Conservation (phyloP, 2,113 vertebrate genomes). For the Balaeniceps rex region DNA sequence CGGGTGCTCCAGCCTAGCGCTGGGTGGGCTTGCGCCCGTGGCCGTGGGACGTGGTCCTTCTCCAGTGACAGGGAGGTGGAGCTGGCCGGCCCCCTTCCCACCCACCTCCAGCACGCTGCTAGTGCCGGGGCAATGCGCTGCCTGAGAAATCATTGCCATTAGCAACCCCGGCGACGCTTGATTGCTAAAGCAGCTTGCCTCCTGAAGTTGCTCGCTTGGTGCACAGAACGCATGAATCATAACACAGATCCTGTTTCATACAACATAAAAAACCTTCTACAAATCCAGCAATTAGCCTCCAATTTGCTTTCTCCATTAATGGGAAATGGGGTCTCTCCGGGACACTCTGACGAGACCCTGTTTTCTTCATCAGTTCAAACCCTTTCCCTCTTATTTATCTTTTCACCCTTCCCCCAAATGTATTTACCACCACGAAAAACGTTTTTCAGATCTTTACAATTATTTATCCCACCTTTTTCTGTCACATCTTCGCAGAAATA, state of each 20-base stretch:
- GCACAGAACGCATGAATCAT: not conserved
- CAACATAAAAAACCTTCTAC: not conserved
- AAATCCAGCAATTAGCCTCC: slow-evolving; percentile 59
- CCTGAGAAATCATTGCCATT: not conserved
- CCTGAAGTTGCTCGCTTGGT: not conserved
- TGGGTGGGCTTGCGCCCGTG: not conserved
- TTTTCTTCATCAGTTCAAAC: slow-evolving; percentile 46
- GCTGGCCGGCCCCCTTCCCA: not conserved
- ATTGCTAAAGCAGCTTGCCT: slow-evolving; percentile 26
- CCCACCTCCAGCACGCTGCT: not conserved
- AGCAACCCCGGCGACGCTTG: not conserved
- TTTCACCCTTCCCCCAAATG: not conserved
- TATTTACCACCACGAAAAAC: not conserved
- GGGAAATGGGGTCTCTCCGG: not conserved
- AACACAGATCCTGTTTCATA: slow-evolving; percentile 27
- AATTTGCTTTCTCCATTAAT: slow-evolving; percentile 56
- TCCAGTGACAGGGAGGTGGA: not conserved
- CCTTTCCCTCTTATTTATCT: not conserved
- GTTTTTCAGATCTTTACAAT: not conserved
- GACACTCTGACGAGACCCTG: not conserved
- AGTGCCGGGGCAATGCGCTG: accelerated
- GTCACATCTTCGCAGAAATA: not conserved
- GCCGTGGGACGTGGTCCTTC: accelerated
- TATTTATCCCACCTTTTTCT: slow-evolving; percentile 39
- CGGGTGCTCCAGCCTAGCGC: accelerated